Evolutionary conservation across 2,888 invertebrate genomes (phyloP).

Genomic region (Nomada goodeniana): DNA sequence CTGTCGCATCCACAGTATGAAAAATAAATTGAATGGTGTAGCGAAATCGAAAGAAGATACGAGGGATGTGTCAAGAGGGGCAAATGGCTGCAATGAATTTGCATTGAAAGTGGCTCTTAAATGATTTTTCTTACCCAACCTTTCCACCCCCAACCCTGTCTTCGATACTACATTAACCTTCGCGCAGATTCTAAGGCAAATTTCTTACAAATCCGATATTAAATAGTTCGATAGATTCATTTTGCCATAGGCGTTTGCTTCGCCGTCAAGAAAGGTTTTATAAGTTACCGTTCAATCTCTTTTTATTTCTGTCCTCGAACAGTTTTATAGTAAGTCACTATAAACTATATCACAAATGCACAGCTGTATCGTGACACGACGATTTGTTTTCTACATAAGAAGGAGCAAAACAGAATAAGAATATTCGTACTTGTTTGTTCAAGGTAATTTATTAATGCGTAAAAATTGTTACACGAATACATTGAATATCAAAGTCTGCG

Average conservation of each 20-base stretch:
- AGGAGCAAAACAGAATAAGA: not conserved
- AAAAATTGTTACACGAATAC: not conserved
- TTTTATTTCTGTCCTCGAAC: too few relatives aligned
- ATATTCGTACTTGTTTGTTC: not conserved
- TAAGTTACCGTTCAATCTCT: not conserved
- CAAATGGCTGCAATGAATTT: constrained; percentile 78
- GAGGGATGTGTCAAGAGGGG: constrained; percentile 51
- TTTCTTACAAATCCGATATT: constrained; percentile 77
- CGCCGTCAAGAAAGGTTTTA: too few relatives aligned
- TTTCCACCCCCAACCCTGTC: constrained; percentile 10
- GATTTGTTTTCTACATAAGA: too few relatives aligned
- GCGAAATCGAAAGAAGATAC: constrained; percentile 52
- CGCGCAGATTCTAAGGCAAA: constrained; percentile 75
- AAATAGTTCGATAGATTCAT: constrained; percentile 65
- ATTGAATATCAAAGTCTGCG: too few relatives aligned
- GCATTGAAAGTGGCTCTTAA: constrained; percentile 83
- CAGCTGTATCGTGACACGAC: too few relatives aligned
- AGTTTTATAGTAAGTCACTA: too few relatives aligned
- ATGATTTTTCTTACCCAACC: constrained; percentile 67
- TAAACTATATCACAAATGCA: too few relatives aligned
- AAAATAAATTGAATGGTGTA: constrained; percentile 73
- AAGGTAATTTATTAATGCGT: not conserved
- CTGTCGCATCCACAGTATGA: constrained; percentile 63
- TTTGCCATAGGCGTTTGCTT: not conserved
- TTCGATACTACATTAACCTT: constrained; percentile 49